Evolutionary conservation across 2,888 invertebrate genomes (phyloP).

Genomic region (Cinara cedri): DNA sequence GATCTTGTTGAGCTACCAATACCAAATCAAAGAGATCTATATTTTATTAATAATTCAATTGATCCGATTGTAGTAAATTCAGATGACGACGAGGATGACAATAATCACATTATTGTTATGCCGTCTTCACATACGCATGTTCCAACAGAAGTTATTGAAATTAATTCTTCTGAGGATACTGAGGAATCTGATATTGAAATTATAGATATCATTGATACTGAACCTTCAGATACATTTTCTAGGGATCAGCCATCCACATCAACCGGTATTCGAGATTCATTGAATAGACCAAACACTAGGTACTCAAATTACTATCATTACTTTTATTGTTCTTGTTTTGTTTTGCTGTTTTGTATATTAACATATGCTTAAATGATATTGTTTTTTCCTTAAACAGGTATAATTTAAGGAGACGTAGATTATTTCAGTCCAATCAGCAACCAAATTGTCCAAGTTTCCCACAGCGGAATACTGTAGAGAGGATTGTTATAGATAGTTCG

Average conservation of each 20-base stretch:
- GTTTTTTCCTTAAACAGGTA: conserved; percentile 15
- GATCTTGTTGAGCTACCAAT: background rate
- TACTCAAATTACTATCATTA: background rate
- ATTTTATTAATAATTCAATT: background rate
- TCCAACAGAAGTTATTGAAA: conserved; percentile 34
- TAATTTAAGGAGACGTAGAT: conserved; percentile 33
- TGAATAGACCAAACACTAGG: conserved; percentile 32
- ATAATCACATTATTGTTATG: background rate
- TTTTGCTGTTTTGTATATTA: no score
- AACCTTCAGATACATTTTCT: background rate
- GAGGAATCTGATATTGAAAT: conserved; percentile 47
- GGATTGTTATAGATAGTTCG: background rate
- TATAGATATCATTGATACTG: background rate
- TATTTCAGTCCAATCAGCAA: background rate
- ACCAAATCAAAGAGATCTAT: no score
- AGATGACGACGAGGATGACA: conserved; percentile 16
- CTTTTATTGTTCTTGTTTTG: no score
- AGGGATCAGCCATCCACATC: conserved; percentile 47
- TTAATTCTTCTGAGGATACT: background rate
- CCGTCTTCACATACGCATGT: conserved; percentile 60
- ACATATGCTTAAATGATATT: background rate
- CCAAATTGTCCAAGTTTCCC: no score
- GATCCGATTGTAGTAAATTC: conserved; percentile 44
- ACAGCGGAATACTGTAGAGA: background rate
- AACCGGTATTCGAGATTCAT: conserved; percentile 42